Evolutionary conservation across 2,113 vertebrate genomes (phyloP).

Genomic region (Trichechus manatus): DNA sequence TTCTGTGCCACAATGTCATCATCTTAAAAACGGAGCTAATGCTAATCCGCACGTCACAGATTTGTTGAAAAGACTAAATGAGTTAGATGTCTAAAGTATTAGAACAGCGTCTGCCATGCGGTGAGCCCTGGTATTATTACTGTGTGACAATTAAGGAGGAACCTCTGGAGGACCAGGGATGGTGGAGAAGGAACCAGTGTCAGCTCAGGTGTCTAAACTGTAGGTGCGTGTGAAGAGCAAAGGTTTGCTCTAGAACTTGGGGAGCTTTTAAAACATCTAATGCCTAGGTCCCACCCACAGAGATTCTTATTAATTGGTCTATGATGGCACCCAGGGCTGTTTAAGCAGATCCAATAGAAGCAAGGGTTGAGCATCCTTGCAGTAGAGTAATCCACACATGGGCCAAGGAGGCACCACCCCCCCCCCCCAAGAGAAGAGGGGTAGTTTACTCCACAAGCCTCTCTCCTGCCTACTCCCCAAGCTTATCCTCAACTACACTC

Average conservation of each 20-base stretch:
- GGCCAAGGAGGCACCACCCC: not conserved
- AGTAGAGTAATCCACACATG: not conserved
- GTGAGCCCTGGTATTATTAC: not conserved
- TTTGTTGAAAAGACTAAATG: not conserved
- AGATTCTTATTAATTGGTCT: not conserved
- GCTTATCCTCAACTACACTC: not conserved
- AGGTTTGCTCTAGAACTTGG: not conserved
- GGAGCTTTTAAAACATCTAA: slow-evolving; percentile 8
- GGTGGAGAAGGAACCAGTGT: not conserved
- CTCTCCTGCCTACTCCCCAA: not conserved
- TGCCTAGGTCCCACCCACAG: not conserved
- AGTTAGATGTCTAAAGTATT: not conserved
- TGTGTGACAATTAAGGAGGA: not conserved
- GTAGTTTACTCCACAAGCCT: not conserved
- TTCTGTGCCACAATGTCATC: not conserved
- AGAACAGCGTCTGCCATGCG: not conserved
- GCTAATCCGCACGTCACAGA: not conserved
- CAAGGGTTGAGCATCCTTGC: not conserved
- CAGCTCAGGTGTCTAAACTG: not conserved
- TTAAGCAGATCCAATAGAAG: not conserved
- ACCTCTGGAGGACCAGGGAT: not conserved
- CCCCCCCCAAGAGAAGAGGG: not conserved
- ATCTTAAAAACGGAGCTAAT: not conserved
- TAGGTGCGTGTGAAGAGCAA: not conserved
- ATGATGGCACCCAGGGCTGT: not conserved